Evolutionary conservation across 2,113 vertebrate genomes (phyloP), one percentile per base, ranked within the genome.

Genomic region (Elaphurus davidianus): DNA sequence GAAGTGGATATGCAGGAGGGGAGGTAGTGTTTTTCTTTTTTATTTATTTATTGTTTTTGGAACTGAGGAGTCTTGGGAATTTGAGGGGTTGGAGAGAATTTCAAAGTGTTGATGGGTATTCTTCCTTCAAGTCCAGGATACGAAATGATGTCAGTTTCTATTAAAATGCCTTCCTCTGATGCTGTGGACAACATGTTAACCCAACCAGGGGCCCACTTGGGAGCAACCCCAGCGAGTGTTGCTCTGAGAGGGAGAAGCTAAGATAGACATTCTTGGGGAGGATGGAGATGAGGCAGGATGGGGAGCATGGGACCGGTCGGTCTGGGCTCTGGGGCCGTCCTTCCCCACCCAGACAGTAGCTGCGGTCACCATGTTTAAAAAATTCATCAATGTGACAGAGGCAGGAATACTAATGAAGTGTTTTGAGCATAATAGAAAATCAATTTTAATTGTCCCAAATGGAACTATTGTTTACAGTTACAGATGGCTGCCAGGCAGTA

Each of bases 371-470:
- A 27, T 62, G 64, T 85, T 96, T 82, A 83, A 96, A 94, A 82
- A 87, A 95, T 59, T 50, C 40, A 97, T 98, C 97, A 86, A 1
- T 36, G 33, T 94, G 87, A 30, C n/a, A 11, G 88, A 95, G 91
- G 67, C 64, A 40, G 50, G 89, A 94, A 98, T 97, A 28, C 97
- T 98, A 98, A 98, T 97, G 62, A 97, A 96, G 94, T 97, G 88
- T 89, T 90, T 96, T 97, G 97, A 88, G 91, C 95, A 90, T 97
- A 97, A 98, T 97, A 96, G 97, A 98, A 98, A 98, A 98, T 97
- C 98, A 96, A 90, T 98, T 98, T 98, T 98, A 98, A 97, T 98
- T 97, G 97, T 97, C 96, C 96, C 95, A 98, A 96, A 86, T 91
- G 96, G 59, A 98, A 97, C 96, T 96, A 78, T 96, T 98, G 93